phyloP scores from a whole-genome alignment of 2,888 invertebrate genomes.

The Stenodema calcarata region DNA sequence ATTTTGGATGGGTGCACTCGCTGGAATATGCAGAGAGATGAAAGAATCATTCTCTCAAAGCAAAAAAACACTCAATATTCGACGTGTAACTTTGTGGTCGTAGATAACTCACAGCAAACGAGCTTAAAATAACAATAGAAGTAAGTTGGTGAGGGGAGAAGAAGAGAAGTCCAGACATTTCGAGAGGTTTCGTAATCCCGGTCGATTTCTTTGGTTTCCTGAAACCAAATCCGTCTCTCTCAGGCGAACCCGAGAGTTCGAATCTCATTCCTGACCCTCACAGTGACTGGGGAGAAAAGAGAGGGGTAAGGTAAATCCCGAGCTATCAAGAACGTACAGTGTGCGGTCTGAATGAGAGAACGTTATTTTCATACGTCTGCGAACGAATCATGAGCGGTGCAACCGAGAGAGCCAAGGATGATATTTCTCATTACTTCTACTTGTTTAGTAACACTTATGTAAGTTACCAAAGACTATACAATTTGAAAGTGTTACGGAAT shows the following conservation, averaged over 20 bases:
- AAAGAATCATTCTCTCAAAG: no score
- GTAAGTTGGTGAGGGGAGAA: not conserved
- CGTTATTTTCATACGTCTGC: not conserved
- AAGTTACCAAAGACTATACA: no score
- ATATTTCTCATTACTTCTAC: no score
- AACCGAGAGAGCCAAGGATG: not conserved
- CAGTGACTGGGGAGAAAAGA: not conserved
- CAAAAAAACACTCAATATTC: no score
- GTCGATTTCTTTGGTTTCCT: constrained; percentile 12
- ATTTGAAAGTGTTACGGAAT: no score
- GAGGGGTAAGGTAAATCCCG: not conserved
- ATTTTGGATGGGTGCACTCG: no score
- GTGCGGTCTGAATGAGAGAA: not conserved
- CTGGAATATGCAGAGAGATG: no score
- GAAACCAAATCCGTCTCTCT: not conserved
- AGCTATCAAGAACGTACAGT: not conserved
- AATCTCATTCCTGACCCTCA: not conserved
- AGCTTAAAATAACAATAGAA: no score
- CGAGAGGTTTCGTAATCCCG: constrained; percentile 23
- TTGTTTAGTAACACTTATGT: no score
- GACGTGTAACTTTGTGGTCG: no score
- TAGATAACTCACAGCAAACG: no score
- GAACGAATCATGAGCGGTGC: not conserved
- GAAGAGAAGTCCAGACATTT: not conserved
- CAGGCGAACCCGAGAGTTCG: not conserved